phyloP scores from a whole-genome alignment of 2,888 invertebrate species.

The Coenonympha glycerion region DNA sequence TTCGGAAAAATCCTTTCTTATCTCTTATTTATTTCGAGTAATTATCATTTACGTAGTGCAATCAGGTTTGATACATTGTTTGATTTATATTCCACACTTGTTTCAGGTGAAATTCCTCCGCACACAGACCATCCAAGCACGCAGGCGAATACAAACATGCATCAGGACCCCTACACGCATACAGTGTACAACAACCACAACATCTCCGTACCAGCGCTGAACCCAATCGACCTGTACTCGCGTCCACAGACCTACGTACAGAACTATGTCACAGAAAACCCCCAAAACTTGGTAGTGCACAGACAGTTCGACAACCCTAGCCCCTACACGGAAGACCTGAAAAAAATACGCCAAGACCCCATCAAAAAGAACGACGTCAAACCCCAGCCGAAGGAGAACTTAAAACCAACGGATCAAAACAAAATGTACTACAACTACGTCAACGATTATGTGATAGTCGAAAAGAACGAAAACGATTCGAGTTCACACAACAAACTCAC shows the following conservation, averaged over 20 bases:
- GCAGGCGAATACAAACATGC: conserved; percentile 36
- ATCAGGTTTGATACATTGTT: too few relatives aligned
- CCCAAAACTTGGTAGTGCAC: conserved; percentile 62
- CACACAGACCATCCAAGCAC: conserved; percentile 30
- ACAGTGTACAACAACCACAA: conserved; percentile 49
- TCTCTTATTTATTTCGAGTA: too few relatives aligned
- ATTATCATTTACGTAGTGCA: too few relatives aligned
- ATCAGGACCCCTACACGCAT: conserved; percentile 44
- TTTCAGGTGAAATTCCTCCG: conserved; percentile 55
- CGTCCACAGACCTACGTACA: conserved; percentile 52
- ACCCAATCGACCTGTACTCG: conserved; percentile 45
- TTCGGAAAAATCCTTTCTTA: too few relatives aligned
- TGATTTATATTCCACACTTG: not conserved
- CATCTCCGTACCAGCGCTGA: conserved; percentile 33
- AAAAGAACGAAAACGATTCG: conserved; percentile 43
- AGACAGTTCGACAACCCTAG: conserved; percentile 55
- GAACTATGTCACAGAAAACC: conserved; percentile 50
- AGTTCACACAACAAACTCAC: conserved; percentile 40
- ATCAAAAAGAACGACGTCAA: conserved; percentile 38
- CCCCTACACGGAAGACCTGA: conserved; percentile 49
- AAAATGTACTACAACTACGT: conserved; percentile 47
- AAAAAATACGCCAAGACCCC: conserved; percentile 47
- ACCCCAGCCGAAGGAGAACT: conserved; percentile 57
- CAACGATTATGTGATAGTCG: conserved; percentile 29
- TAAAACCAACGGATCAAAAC: conserved; percentile 56